A percentile compares a stretch with the other conserved stretches of the same genome.
Evolutionary conservation across 1,140 invertebrate genomes (phyloP).

Genomic region (Drosophila ironensis): DNA sequence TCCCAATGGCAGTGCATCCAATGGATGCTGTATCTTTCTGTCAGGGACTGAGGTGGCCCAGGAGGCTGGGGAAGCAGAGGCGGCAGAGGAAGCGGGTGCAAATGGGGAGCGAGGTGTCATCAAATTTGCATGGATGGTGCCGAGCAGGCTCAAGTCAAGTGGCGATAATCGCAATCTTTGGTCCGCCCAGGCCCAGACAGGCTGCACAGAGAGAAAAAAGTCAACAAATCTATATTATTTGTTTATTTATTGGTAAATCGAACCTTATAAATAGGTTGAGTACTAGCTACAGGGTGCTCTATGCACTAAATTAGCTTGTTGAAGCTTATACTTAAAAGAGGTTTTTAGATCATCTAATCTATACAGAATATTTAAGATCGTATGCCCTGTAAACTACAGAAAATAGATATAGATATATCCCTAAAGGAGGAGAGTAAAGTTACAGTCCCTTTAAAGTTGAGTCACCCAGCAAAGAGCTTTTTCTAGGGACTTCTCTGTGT

Average conservation of each 20-base stretch:
- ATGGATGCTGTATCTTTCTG: constrained; percentile 20
- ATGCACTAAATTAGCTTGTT: too few species aligned
- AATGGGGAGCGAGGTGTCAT: constrained; percentile 33
- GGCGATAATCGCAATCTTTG: constrained; percentile 66
- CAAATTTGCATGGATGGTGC: constrained; percentile 64
- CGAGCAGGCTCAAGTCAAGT: constrained; percentile 57
- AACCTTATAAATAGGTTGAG: too few species aligned
- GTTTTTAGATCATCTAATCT: too few species aligned
- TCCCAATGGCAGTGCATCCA: constrained; percentile 13
- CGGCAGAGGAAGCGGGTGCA: neutral
- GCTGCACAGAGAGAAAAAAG: neutral
- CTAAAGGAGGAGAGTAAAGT: too few species aligned
- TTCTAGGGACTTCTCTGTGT: neutral
- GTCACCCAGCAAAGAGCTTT: neutral
- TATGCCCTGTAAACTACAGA: too few species aligned
- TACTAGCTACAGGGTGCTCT: too few species aligned
- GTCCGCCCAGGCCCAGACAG: neutral
- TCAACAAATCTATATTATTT: too few species aligned
- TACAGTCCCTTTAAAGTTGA: too few species aligned
- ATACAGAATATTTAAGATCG: too few species aligned
- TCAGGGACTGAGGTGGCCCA: neutral
- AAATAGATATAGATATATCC: too few species aligned
- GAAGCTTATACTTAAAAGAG: too few species aligned
- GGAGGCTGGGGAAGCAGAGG: neutral
- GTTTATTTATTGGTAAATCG: too few species aligned